These are phyloP conservation scores for Lophochroa leadbeateri DNA, from an alignment of 2,113 vertebrate species.

Conservation along the genomic window DNA sequence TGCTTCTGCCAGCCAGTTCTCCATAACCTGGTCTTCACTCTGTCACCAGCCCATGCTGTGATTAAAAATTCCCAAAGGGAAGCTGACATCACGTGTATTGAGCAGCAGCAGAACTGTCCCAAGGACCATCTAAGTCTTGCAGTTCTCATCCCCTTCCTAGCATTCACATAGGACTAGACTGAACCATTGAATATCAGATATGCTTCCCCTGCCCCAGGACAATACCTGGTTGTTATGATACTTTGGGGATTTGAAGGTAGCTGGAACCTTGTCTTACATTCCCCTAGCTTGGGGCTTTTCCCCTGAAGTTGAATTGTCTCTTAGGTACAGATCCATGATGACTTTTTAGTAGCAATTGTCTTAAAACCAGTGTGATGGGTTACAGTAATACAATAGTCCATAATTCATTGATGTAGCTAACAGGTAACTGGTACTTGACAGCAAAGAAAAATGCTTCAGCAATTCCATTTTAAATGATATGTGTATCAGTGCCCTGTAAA, in stretches of 20 bases:
- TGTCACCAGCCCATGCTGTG: not conserved
- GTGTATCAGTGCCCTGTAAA: not conserved
- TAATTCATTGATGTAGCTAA: not conserved
- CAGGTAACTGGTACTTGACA: not conserved
- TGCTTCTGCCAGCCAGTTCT: not conserved
- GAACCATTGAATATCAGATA: not conserved
- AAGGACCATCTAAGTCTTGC: not conserved
- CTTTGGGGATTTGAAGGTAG: not conserved
- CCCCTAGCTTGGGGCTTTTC: not conserved
- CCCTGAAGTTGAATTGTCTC: not conserved
- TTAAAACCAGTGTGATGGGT: not conserved
- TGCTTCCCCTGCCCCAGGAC: not conserved
- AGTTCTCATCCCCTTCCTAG: not conserved
- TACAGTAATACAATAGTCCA: accelerated
- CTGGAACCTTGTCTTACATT: not conserved
- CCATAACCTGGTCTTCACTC: not conserved
- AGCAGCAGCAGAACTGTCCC: not conserved
- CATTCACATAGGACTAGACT: not conserved
- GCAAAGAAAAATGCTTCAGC: not conserved
- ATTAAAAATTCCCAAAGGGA: not conserved
- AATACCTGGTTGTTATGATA: not conserved
- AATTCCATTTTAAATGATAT: not conserved
- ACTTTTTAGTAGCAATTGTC: not conserved
- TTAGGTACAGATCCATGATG: not conserved
- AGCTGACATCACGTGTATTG: not conserved